Conservation (phyloP, 2,888 invertebrate species). For the Notodonta ziczac region DNA sequence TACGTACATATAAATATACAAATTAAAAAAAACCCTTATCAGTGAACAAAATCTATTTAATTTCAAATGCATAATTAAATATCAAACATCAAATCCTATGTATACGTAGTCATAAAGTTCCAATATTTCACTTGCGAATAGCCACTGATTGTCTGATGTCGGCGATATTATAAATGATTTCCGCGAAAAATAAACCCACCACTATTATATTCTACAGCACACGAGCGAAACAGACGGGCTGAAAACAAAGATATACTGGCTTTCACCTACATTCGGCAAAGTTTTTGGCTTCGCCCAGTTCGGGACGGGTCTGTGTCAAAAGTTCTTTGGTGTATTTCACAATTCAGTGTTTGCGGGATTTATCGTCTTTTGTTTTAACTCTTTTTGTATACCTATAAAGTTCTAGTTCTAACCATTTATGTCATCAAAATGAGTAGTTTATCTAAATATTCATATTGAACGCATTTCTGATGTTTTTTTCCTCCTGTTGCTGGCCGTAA, state of each 20-base stretch:
- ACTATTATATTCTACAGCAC: slow-evolving; percentile 25
- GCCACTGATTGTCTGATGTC: not conserved
- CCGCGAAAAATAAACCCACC: slow-evolving; percentile 19
- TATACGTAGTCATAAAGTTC: too few relatives aligned
- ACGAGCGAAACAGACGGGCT: slow-evolving; percentile 14
- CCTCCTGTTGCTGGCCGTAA: slow-evolving; percentile 4
- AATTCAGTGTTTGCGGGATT: slow-evolving; percentile 30
- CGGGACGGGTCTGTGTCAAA: slow-evolving; percentile 30
- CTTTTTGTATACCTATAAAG: not conserved
- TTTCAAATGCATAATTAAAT: too few relatives aligned
- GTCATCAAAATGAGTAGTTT: not conserved
- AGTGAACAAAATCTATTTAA: too few relatives aligned
- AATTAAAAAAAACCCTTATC: too few relatives aligned
- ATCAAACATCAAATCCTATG: too few relatives aligned
- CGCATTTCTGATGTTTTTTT: not conserved
- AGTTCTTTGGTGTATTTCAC: slow-evolving; percentile 35
- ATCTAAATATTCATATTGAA: not conserved
- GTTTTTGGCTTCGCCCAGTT: slow-evolving; percentile 39
- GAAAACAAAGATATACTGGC: slow-evolving; percentile 36
- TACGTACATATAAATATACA: too few relatives aligned
- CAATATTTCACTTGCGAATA: not conserved
- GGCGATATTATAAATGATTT: slow-evolving; percentile 28
- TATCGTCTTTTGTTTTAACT: slow-evolving; percentile 20
- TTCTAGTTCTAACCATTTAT: not conserved
- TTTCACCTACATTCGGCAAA: slow-evolving; percentile 37